Conservation (phyloP, 2,888 invertebrate species). For the Tridacna crocea region DNA sequence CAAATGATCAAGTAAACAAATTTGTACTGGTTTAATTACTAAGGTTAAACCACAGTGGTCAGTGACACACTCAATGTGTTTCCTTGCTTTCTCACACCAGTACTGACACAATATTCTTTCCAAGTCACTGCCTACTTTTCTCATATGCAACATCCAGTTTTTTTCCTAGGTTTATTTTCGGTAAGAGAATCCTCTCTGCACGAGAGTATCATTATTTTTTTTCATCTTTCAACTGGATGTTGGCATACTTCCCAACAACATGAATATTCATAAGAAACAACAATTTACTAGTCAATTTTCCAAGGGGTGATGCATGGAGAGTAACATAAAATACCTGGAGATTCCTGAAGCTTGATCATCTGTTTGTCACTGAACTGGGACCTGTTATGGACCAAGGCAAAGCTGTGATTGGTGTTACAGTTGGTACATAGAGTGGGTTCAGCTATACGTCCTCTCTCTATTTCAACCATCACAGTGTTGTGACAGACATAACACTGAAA, state of each 20-base stretch:
- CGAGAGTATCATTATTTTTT: too few relatives aligned
- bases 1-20: background rate
- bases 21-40: background rate
- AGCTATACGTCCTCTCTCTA: conserved; percentile 96
- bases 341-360: conserved; percentile 98
- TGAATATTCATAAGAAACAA: too few relatives aligned
- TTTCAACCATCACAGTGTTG: conserved; percentile 92
- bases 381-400: conserved; percentile 96
- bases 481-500: conserved; percentile 97
- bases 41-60: background rate
- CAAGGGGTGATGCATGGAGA: too few relatives aligned
- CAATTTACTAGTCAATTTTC: too few relatives aligned
- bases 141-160: too few relatives aligned
- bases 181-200: too few relatives aligned
- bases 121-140: too few relatives aligned
- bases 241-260: too few relatives aligned
- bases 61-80: background rate
- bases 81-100: too few relatives aligned
- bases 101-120: too few relatives aligned
- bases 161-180: too few relatives aligned
- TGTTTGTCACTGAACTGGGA: conserved; percentile 99
- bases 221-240: too few relatives aligned
- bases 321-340: conserved; percentile 93
- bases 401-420: conserved; percentile 96
- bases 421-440: conserved; percentile 97